Evolutionary conservation across 2,888 invertebrate species (phyloP).

Genomic region (Thalpophila matura): DNA sequence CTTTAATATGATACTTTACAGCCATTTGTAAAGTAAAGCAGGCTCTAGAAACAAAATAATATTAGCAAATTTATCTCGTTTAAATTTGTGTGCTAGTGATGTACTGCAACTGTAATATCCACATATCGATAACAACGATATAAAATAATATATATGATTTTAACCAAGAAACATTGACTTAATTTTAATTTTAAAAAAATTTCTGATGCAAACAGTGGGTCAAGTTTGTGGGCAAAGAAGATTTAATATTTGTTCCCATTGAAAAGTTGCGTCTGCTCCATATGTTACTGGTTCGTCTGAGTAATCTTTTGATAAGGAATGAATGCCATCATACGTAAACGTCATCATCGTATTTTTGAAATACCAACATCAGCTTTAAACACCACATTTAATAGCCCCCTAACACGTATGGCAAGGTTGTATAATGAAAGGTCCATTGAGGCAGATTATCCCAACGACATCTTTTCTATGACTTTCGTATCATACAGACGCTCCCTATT

Average conservation of each 20-base stretch:
- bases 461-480: too few species aligned
- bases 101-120: background rate
- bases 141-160: background rate
- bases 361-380: too few species aligned
- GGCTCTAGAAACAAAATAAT: background rate
- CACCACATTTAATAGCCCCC: too few species aligned
- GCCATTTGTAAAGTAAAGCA: background rate
- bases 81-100: background rate
- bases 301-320: background rate
- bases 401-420: too few species aligned
- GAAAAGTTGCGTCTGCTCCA: conserved; percentile 2
- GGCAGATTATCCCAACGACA: too few species aligned
- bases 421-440: too few species aligned
- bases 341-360: too few species aligned
- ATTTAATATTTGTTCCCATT: conserved; percentile 2
- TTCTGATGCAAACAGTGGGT: background rate
- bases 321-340: too few species aligned
- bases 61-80: background rate
- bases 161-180: background rate
- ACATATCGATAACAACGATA: background rate
- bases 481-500: too few species aligned
- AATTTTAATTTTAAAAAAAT: background rate
- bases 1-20: background rate
- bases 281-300: background rate
- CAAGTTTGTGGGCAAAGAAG: conserved; percentile 2